Evolutionary conservation across 37 sponge, comb jelly and placozoan genomes (phyloP).

Genomic region (Bolinopsis microptera): DNA sequence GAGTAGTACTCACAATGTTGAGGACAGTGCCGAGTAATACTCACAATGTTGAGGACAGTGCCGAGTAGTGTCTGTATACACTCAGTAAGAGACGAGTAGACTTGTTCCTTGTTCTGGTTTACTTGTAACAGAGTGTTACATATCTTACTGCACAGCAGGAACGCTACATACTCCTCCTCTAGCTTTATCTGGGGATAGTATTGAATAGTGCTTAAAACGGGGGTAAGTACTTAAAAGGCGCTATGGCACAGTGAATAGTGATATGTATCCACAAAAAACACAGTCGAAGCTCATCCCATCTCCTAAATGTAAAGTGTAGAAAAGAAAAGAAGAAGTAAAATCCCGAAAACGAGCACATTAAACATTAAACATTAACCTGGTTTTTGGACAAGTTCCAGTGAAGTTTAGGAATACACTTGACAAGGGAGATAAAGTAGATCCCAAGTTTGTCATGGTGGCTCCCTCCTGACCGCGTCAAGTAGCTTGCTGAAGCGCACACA

Average conservation of each 20-base stretch:
- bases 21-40: too few species aligned
- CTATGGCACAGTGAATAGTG: too few species aligned
- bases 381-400: constrained; percentile 40
- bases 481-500: constrained; percentile 38
- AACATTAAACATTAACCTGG: neutral
- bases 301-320: too few species aligned
- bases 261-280: too few species aligned
- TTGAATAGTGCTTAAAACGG: too few species aligned
- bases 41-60: neutral
- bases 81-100: neutral
- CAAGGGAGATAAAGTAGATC: neutral
- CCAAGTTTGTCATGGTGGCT: neutral
- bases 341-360: too few species aligned
- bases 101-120: neutral
- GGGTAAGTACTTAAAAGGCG: too few species aligned
- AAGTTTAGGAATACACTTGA: neutral
- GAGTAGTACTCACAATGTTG: too few species aligned
- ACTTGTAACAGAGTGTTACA: neutral
- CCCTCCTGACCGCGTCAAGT: neutral
- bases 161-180: constrained; percentile 48
- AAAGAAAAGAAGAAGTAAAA: too few species aligned
- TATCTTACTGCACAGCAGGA: neutral
- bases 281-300: too few species aligned
- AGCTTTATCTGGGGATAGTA: neutral
- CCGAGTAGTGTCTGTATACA: neutral